A percentile compares a stretch with the other conserved stretches of the same genome.
Evolutionary conservation across 2,888 invertebrate genomes (phyloP).

Genomic region (Maniola hyperantus): DNA sequence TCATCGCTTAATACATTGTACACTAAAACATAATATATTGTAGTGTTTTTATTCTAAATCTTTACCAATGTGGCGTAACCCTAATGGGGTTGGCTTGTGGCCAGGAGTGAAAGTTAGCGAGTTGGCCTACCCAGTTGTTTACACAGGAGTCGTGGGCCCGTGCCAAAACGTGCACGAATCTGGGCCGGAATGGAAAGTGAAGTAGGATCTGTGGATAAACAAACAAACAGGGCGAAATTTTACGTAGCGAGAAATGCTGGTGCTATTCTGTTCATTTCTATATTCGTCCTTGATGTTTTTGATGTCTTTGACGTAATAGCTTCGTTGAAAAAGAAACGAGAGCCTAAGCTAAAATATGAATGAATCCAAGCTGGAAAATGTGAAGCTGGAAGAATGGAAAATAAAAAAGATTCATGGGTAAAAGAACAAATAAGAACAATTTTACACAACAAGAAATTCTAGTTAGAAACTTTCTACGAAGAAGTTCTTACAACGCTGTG

Average conservation of each 20-base stretch:
- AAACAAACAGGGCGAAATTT: slow-evolving; percentile 66
- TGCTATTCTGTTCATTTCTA: not conserved
- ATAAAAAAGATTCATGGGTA: too few species aligned
- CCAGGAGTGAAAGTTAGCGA: slow-evolving; percentile 78
- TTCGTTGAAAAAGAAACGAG: too few species aligned
- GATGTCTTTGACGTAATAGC: too few species aligned
- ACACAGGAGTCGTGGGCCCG: slow-evolving; percentile 55
- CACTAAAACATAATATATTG: too few species aligned
- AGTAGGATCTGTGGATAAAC: slow-evolving; percentile 52
- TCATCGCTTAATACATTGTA: too few species aligned
- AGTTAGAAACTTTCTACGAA: too few species aligned
- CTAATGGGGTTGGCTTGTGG: slow-evolving; percentile 64
- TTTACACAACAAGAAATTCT: too few species aligned
- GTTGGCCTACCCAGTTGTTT: slow-evolving; percentile 76
- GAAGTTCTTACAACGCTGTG: too few species aligned
- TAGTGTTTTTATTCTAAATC: slow-evolving; percentile 5
- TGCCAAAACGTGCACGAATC: slow-evolving; percentile 58
- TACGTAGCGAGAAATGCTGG: slow-evolving; percentile 46
- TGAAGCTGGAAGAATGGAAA: too few species aligned
- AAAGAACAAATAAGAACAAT: too few species aligned
- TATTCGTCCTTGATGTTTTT: not conserved
- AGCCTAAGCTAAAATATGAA: too few species aligned
- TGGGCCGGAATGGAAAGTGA: slow-evolving; percentile 65
- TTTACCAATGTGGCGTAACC: slow-evolving; percentile 27
- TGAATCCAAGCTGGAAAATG: too few species aligned